These are phyloP conservation scores for Melipona beecheii DNA, from an alignment of 2,888 invertebrate genomes.

Conservation along the genomic window DNA sequence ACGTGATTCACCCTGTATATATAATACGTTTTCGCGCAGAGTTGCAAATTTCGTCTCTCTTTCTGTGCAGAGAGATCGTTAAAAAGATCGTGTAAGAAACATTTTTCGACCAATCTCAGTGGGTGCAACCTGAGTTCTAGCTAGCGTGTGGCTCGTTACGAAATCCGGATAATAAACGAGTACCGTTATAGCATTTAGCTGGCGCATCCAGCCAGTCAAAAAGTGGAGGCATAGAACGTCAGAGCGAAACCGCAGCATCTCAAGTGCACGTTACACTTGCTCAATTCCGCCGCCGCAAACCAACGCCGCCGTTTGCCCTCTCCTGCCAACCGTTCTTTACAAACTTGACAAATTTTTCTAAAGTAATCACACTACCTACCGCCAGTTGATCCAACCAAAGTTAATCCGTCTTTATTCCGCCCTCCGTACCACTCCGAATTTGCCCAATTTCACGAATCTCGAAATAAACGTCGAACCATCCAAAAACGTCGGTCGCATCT, in stretches of 20 bases:
- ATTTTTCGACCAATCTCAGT: not conserved
- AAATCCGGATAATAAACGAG: conserved; percentile 60
- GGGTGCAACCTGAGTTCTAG: not conserved
- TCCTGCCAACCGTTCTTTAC: not conserved
- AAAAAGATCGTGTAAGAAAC: not conserved
- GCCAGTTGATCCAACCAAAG: not conserved
- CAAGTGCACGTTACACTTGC: conserved; percentile 78
- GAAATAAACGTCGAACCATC: no score
- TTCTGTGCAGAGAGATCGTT: conserved; percentile 29
- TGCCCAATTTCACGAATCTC: conserved; percentile 75
- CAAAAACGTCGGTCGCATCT: no score
- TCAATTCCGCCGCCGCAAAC: conserved; percentile 73
- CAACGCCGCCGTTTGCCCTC: not conserved
- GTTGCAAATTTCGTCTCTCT: not conserved
- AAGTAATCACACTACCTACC: conserved; percentile 72
- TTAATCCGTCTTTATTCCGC: no score
- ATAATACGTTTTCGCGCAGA: no score
- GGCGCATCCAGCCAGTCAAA: conserved; percentile 43
- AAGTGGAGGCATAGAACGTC: conserved; percentile 23
- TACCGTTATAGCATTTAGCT: conserved; percentile 58
- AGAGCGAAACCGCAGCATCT: conserved; percentile 68
- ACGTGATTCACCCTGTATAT: no score
- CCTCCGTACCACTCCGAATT: no score
- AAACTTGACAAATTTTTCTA: conserved; percentile 78
- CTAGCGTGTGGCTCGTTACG: conserved; percentile 30